Base-by-base conservation (phyloP, 2,113 vertebrate genomes). In the Galemys pyrenaicus region DNA sequence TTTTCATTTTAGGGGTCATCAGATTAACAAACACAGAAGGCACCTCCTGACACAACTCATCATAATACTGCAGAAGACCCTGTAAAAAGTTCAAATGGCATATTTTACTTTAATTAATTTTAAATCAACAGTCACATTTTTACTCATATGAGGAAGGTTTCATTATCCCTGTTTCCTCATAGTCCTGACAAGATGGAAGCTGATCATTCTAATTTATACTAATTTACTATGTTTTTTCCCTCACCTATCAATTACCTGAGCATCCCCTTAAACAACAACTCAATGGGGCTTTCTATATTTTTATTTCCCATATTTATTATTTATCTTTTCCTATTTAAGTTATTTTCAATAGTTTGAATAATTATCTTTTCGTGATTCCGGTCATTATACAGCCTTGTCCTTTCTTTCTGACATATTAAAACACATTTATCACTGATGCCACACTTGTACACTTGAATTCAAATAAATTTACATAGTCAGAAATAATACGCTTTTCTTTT, bases 1-100 rank as follows among this genome's bases (percentile, higher is more conserved):
- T 98, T 93, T 98, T 97, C 80, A 98, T 98, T 97, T 98, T 98
- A 73, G 99, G 98, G 65, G 98, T 60, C 97, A 99, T 98, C 92
- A 99, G 89, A 93, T 96, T 98, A 84, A 96, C 89, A 95, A 99
- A 99, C 6, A 98, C 81, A 6, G 41, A 73, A 74, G 98, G 98
- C 85, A 98, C 98, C 93, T 94, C 97, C 95, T 98, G 96, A 97
- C 98, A 96, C n/a, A 98, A 96, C 1, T 97, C 98, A 78, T 99
- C 98, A 58, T 98, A 99, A 84, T 97, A 87, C 17, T 97, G 96
- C 85, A 99, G 97, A 97, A 99, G 95, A 71, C 62, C 96, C 99
- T 99, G 95, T 95, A 78, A 85, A 91, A 96, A 96, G 88, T 87
- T 67, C 87, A 87, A 97, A 96, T 74, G 2, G 0, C 2, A 19